Percentiles rank a stretch among this genome's conserved stretches.
phyloP scores from a whole-genome alignment of 2,113 vertebrate genomes.

The Gambusia affinis region DNA sequence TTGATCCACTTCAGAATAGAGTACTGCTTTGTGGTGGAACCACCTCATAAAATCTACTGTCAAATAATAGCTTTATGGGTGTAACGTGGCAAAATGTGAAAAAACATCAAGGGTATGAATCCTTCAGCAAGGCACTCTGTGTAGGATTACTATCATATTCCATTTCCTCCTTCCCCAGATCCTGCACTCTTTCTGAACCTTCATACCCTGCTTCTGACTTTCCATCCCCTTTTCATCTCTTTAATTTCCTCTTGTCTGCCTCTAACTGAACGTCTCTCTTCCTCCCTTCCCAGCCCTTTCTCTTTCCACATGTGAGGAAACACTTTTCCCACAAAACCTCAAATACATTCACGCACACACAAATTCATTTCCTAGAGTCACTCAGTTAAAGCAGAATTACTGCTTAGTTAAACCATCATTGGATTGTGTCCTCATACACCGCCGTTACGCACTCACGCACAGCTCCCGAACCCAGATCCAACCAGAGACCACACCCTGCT shows the following conservation, averaged over 20 bases:
- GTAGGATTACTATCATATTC: background rate
- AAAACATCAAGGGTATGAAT: background rate
- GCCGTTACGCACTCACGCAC: background rate
- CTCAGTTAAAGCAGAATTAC: background rate
- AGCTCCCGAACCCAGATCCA: constrained; percentile 15
- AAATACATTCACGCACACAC: background rate
- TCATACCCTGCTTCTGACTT: constrained; percentile 10
- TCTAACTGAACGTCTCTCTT: constrained; percentile 16
- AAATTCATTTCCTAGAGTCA: background rate
- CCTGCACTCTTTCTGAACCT: constrained; percentile 15
- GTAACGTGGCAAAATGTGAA: background rate
- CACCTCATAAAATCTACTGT: background rate
- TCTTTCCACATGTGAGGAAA: constrained; percentile 33
- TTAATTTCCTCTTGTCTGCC: constrained; percentile 56
- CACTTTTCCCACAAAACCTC: background rate
- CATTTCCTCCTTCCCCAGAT: background rate
- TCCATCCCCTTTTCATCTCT: constrained; percentile 47
- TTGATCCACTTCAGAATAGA: background rate
- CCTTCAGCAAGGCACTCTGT: background rate
- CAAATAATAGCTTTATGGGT: background rate
- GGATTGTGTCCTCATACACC: background rate
- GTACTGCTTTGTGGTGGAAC: background rate
- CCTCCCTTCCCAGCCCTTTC: background rate
- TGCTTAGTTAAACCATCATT: background rate
- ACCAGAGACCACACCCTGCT: constrained; percentile 69